A percentile compares a stretch with the other conserved stretches of the same genome.
phyloP scores from a whole-genome alignment of 2,888 invertebrate species.

The Griposia aprilina region DNA sequence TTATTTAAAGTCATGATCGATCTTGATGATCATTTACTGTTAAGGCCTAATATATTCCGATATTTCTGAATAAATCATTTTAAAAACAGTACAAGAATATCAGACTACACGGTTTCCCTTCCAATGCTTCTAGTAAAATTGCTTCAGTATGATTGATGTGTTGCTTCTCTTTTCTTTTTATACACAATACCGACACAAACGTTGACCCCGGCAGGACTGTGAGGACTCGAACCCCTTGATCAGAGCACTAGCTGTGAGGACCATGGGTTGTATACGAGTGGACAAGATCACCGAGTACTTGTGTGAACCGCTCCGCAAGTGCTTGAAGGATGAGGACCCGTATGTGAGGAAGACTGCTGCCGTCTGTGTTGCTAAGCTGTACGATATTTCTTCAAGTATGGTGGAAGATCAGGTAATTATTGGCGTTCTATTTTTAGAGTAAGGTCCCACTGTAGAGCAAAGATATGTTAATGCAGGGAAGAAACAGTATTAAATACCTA shows the following conservation, averaged over 20 bases:
- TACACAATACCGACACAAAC: conserved; percentile 77
- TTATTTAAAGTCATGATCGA: too few species aligned
- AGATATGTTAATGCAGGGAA: too few species aligned
- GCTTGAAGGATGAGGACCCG: conserved; percentile 98
- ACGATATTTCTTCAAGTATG: conserved; percentile 97
- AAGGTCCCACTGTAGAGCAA: not conserved
- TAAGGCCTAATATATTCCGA: not conserved
- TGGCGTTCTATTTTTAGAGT: not conserved
- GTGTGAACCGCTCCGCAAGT: conserved; percentile 99
- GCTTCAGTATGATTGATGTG: conserved; percentile 84
- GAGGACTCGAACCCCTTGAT: conserved; percentile 99
- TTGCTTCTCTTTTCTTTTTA: conserved; percentile 81
- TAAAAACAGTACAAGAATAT: not conserved
- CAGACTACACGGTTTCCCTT: conserved; percentile 51
- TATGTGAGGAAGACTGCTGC: conserved; percentile 99
- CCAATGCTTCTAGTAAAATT: conserved; percentile 79
- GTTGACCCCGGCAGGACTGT: conserved; percentile 94
- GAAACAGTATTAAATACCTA: not conserved
- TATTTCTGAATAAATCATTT: not conserved
- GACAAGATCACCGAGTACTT: conserved; percentile 99
- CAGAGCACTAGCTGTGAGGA: conserved; percentile 98
- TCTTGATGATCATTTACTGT: not conserved
- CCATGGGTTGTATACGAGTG: conserved; percentile 99
- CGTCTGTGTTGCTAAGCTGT: conserved; percentile 99
- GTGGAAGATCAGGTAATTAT: conserved; percentile 88